These are phyloP conservation scores for Gobionotothen gibberifrons DNA, from an alignment of 2,797 vertebrate species.

Conservation along the genomic window DNA sequence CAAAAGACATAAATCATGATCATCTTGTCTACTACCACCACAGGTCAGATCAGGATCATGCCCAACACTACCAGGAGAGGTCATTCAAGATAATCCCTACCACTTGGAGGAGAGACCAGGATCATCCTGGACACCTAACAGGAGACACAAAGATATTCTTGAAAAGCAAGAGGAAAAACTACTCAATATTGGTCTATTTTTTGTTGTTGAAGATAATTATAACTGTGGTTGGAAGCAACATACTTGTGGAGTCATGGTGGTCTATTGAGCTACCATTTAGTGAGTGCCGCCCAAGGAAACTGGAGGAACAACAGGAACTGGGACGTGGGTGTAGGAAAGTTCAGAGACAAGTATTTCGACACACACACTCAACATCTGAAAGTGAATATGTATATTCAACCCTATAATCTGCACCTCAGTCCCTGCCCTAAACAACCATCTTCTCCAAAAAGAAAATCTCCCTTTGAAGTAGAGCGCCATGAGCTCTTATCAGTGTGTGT, in stretches of 20 bases:
- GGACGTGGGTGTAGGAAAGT: conserved; percentile 65
- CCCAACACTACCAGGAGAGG: too few relatives aligned
- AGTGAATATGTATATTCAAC: conserved; percentile 72
- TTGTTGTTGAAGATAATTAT: conserved; percentile 78
- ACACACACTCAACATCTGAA: conserved; percentile 56
- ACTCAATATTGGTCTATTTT: conserved; percentile 61
- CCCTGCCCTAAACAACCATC: conserved; percentile 70
- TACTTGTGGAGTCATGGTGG: conserved; percentile 71
- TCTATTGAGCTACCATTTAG: conserved; percentile 68
- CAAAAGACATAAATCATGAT: too few relatives aligned
- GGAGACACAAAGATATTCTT: too few relatives aligned
- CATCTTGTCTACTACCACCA: too few relatives aligned
- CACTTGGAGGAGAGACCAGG: not conserved
- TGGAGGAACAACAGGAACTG: conserved; percentile 69
- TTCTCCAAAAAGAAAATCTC: conserved; percentile 41
- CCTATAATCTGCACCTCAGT: conserved; percentile 59
- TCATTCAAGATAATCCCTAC: too few relatives aligned
- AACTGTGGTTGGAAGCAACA: conserved; percentile 54
- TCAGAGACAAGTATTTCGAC: conserved; percentile 61
- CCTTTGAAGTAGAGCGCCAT: conserved; percentile 40
- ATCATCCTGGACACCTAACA: not conserved
- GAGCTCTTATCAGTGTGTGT: conserved; percentile 24
- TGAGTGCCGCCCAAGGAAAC: conserved; percentile 70
- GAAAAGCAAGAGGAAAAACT: conserved; percentile 55
- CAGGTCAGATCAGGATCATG: too few relatives aligned